phyloP scores from a whole-genome alignment of 1,140 invertebrate genomes.

The Drosophila guanche region DNA sequence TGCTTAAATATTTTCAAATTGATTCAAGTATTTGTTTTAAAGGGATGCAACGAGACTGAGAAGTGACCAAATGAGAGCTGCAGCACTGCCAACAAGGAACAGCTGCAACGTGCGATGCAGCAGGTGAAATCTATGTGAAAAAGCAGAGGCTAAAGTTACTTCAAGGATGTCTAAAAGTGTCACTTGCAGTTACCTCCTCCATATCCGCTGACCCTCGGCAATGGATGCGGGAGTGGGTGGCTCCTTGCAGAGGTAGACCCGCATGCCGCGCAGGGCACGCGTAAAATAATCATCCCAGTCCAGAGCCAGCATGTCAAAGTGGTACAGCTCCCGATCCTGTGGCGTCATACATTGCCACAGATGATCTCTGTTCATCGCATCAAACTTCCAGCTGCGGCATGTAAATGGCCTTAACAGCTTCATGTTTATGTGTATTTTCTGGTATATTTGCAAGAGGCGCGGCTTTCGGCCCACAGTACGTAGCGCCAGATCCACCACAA shows the following conservation, averaged over 20 bases:
- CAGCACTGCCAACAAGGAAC: too few relatives aligned
- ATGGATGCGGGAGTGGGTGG: too few relatives aligned
- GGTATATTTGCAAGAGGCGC: constrained; percentile 87
- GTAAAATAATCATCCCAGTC: constrained; percentile 87
- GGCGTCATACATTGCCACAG: constrained; percentile 86
- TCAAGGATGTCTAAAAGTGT: too few relatives aligned
- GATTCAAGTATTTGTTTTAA: too few relatives aligned
- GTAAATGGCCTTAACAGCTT: constrained; percentile 88
- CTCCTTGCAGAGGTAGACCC: constrained; percentile 85
- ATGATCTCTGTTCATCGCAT: constrained; percentile 86
- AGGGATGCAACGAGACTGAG: too few relatives aligned
- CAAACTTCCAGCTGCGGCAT: constrained; percentile 87
- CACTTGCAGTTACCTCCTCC: too few relatives aligned
- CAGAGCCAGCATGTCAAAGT: constrained; percentile 87
- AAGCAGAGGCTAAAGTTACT: too few relatives aligned
- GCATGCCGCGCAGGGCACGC: constrained; percentile 86
- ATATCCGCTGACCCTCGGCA: too few relatives aligned
- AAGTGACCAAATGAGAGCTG: too few relatives aligned
- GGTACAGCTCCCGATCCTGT: constrained; percentile 87
- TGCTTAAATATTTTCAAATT: too few relatives aligned
- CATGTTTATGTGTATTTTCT: constrained; percentile 88
- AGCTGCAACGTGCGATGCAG: too few relatives aligned
- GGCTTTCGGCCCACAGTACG: constrained; percentile 81
- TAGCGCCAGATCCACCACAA: constrained; percentile 84
- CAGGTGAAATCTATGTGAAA: too few relatives aligned